Base-by-base conservation (phyloP, 2,888 invertebrate species). In the Hypsopygia costalis region DNA sequence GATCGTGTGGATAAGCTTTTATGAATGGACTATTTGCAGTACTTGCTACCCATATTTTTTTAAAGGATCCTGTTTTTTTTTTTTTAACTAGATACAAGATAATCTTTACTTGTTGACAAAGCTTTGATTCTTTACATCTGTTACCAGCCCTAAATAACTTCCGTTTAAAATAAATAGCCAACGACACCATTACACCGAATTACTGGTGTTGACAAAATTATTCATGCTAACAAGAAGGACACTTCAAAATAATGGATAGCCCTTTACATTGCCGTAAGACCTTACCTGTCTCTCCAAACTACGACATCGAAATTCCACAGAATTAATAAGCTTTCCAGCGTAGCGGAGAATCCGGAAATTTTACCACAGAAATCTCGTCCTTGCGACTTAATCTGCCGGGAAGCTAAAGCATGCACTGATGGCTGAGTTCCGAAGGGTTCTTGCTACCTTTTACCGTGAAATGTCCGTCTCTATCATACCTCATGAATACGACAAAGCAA, bases 271-370 rank as follows among this genome's bases (percentile, higher is more conserved):
- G 21, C 62, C 55, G 53, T 55, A 50, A 62, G 51, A 51, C 54
- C 49, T 58, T 69, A 70, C 72, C 72, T 71, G 69, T 64, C 62
- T 69, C 55, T 53, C 71, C 65, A 64, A 68, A 72, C 66, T 64
- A 59, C 52, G 65, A 59, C 69, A 72, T 69, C 58, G 68, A 59
- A 69, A 77, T 81, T 73, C 69, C 66, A 53, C 47, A 52, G 64
- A 72, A 77, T 80, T 81, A 80, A 78, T 81, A 78, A 80, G 72
- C 69, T 69, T 69, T 71, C 68, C 62, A 64, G 63, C 60, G 54
- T 46, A 52, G 53, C 51, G 52, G 58, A 69, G 70, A 64, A 68
- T 65, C 58, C 58, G 54, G 62, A 69, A 72, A 69, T 71, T 76
- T 75, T 68, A 65, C 71, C 69, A 64, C 70, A 62, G 62, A 66